Evolutionary conservation across 2,797 vertebrate genomes (phyloP).

Genomic region (Syngnathus acus): DNA sequence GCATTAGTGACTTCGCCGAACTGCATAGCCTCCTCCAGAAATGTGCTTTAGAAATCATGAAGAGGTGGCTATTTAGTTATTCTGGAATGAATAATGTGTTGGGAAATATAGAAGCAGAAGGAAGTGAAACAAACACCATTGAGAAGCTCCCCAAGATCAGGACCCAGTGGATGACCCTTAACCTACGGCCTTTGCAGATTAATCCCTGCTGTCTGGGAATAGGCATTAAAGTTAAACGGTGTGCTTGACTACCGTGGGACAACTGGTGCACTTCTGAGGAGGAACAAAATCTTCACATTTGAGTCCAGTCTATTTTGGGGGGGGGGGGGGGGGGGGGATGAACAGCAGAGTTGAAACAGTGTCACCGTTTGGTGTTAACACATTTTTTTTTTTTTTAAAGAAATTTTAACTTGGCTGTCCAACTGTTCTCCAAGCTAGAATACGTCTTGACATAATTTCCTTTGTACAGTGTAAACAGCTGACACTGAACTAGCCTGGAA

Average conservation of each 20-base stretch:
- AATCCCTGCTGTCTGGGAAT: slow-evolving; percentile 44
- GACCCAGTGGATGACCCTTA: slow-evolving; percentile 51
- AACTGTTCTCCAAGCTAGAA: too few species aligned
- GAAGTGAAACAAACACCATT: not conserved
- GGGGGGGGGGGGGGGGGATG: too few species aligned
- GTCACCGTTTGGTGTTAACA: too few species aligned
- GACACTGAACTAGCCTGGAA: too few species aligned
- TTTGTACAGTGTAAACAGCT: too few species aligned
- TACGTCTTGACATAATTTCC: too few species aligned
- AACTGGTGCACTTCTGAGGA: not conserved
- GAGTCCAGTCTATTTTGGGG: too few species aligned
- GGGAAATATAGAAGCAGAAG: not conserved
- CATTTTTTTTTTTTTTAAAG: too few species aligned
- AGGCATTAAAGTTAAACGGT: slow-evolving; percentile 13
- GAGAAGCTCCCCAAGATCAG: slow-evolving; percentile 27
- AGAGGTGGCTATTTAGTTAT: not conserved
- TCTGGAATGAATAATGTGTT: not conserved
- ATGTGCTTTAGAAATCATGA: not conserved
- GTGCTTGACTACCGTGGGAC: not conserved
- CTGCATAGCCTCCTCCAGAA: not conserved
- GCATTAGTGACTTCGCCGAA: not conserved
- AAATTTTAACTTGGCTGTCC: too few species aligned
- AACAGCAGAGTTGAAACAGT: too few species aligned
- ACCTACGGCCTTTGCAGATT: slow-evolving; percentile 52
- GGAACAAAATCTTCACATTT: not conserved